Evolutionary conservation across 2,888 invertebrate genomes (phyloP).

Genomic region (Erebia epiphron): DNA sequence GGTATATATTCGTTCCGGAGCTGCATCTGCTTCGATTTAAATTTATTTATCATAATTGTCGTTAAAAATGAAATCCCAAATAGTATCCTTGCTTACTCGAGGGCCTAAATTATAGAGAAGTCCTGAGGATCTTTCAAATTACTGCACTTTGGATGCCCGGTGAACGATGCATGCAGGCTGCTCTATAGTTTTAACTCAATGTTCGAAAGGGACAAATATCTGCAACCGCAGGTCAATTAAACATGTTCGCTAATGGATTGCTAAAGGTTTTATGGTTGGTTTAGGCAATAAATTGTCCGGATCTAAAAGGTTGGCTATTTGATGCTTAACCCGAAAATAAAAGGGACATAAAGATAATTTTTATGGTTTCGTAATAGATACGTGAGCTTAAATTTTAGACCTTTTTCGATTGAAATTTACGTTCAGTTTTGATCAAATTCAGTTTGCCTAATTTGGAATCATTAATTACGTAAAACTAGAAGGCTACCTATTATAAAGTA

Average conservation of each 20-base stretch:
- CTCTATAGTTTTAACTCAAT: too few relatives aligned
- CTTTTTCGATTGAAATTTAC: neutral
- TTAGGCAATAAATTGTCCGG: constrained; percentile 29
- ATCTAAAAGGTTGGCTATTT: constrained; percentile 19
- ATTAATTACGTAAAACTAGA: neutral
- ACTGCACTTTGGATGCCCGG: too few relatives aligned
- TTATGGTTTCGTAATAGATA: constrained; percentile 6
- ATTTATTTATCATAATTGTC: too few relatives aligned
- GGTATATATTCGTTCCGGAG: too few relatives aligned
- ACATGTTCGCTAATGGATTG: constrained; percentile 45
- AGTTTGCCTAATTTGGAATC: neutral
- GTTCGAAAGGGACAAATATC: constrained; percentile 51
- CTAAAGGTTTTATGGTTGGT: constrained; percentile 45
- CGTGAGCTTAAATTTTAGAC: neutral
- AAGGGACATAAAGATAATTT: constrained; percentile 10
- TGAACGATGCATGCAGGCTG: too few relatives aligned
- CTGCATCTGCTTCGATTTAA: too few relatives aligned
- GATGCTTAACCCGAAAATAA: constrained; percentile 10
- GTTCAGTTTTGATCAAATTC: neutral
- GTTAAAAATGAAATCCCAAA: too few relatives aligned
- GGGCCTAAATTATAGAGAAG: too few relatives aligned
- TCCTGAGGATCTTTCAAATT: too few relatives aligned
- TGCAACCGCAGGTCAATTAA: constrained; percentile 55
- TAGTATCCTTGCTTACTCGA: too few relatives aligned
- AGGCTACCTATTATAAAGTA: neutral